Base-by-base conservation (phyloP, 2,797 vertebrate genomes). In the Tragopan temminckii region DNA sequence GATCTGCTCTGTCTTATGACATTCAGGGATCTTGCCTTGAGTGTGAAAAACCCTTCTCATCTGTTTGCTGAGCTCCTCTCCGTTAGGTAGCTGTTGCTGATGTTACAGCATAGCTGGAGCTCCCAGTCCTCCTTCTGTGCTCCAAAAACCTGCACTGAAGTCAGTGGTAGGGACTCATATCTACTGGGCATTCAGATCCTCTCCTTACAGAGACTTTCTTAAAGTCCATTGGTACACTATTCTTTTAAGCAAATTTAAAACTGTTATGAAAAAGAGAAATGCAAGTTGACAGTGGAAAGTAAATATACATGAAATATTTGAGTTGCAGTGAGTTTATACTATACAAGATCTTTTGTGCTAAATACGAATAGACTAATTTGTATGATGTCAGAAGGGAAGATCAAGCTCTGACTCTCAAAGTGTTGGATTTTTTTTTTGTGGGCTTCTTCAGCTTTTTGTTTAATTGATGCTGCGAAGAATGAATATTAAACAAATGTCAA, bases 401-500 rank as follows among this genome's bases (percentile, higher is more conserved):
- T 59, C 62, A 78, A 79, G 24, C 76, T 69, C 35, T 69, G 46
- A 80, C 15, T 33, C 29, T 66, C 38, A 36, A 77, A 86, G n/a
- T 42, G 6, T 4, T 38, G 13, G 31, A 27, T 29, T 27, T 53
- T 64, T 40, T 45, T 33, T 35, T 61, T 85, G 75, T 12, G 6
- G 23, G 13, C 10, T 89, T 85, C 46, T 90, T 89, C 58, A 72
- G 13, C 11, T 61, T 88, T 69, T 85, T 9, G 21, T 84, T 78
- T 57, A 93, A 76, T 59, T 81, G 80, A 80, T 63, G 27, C 31
- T 81, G 55, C 78, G 63, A 88, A 76, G 58, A 88, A 85, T 59
- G 71, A 76, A 93, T 92, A 85, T 88, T 85, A 72, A 69, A 69
- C 27, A 83, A 92, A 79, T 86, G 67, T 88, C 72, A 85, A 83